phyloP scores from a whole-genome alignment of 2,888 invertebrate species.

The Caenorhabditis panamensis region DNA sequence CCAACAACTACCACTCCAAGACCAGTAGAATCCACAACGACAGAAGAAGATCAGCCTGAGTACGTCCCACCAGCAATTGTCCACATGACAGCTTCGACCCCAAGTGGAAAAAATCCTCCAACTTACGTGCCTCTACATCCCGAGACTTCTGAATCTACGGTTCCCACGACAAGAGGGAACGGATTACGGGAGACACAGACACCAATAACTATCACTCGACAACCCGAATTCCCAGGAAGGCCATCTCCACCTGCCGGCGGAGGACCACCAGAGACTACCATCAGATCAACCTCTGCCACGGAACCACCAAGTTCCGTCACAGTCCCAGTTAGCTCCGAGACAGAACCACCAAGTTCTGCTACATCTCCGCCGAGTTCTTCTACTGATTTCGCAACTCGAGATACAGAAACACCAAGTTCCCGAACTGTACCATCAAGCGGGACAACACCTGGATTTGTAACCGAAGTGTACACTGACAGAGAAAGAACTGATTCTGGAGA shows the following conservation, averaged over 20 bases:
- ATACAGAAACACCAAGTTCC: slow-evolving; percentile 1
- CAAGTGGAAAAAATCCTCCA: slow-evolving; percentile 49
- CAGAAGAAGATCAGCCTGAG: slow-evolving; percentile 45
- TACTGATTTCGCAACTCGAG: not conserved
- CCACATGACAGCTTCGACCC: slow-evolving; percentile 51
- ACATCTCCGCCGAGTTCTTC: not conserved
- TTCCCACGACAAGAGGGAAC: slow-evolving; percentile 14
- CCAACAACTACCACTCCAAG: slow-evolving; percentile 30
- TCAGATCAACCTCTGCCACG: not conserved
- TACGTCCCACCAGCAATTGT: slow-evolving; percentile 54
- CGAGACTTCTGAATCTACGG: slow-evolving; percentile 36
- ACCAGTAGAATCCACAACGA: slow-evolving; percentile 42
- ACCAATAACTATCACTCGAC: slow-evolving; percentile 45
- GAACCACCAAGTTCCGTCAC: not conserved
- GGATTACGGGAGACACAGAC: slow-evolving; percentile 35
- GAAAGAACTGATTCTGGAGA: slow-evolving; percentile 47
- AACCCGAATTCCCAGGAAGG: slow-evolving; percentile 47
- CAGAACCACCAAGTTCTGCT: not conserved
- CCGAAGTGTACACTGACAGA: slow-evolving; percentile 38
- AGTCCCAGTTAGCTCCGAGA: not conserved
- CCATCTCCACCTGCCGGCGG: slow-evolving; percentile 24
- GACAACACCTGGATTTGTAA: slow-evolving; percentile 23
- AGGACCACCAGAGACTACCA: not conserved
- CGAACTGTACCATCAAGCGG: not conserved
- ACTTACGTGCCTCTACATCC: slow-evolving; percentile 62